Evolutionary conservation across 2,113 vertebrate species (phyloP), one percentile per base, ranked within the genome.

Genomic region (Pyrgilauda ruficollis): DNA sequence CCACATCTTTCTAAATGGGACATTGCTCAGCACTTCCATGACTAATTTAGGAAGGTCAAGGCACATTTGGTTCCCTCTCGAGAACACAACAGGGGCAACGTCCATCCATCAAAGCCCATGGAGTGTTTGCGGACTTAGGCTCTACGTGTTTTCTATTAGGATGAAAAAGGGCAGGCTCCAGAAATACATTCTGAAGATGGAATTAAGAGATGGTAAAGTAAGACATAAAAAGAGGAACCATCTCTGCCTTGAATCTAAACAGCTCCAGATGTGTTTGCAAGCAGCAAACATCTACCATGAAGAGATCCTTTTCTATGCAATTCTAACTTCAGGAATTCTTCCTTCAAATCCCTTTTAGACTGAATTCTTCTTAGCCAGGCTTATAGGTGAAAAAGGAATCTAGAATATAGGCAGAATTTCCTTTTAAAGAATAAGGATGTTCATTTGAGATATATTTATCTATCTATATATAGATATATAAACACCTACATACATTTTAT

Each of bases 31-130:
- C 83, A 93, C 47, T 94, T 90, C 77, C 49, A n/a, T 22, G 52
- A 67, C 72, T 50, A 50, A 74, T 59, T 77, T 26, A 69, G 64
- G 93, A 95, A 94, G 86, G 90, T 94, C 95, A 95, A 84, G 80
- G 83, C 4, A 5, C 56, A 72, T 82, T 87, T 6, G 4, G 74
- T 59, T 93, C 66, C 70, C 79, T 47, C 80, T 53, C 0, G 0
- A 92, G 76, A 92, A 58, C 55, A 63, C 20, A 41, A 55, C 41
- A 88, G 14, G 56, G 56, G 31, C 52, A 66, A 80, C 3, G 10
- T 74, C 72, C 39, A 93, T 75, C 58, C 2, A 2, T 94, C 87
- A 93, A 24, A 81, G 56, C 33, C 41, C 61, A 81, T 14, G 52
- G 15, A 84, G n/a, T 77, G 78, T 70, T 69, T 78, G 61, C 90